phyloP scores from a whole-genome alignment of 2,888 invertebrate species.

The Drosophila basisetae region DNA sequence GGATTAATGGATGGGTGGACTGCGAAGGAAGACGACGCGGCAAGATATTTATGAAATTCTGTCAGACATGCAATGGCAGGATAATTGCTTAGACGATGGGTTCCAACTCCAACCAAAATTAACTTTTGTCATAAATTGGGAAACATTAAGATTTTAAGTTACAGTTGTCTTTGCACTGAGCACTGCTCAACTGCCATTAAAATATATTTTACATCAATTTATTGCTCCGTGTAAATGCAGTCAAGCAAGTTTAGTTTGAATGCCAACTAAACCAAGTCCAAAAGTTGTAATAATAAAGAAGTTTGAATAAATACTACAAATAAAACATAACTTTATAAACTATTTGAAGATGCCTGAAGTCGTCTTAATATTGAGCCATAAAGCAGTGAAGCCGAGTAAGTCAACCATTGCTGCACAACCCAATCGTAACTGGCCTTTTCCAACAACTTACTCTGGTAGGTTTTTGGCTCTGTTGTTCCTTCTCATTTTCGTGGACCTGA shows the following conservation, averaged over 20 bases:
- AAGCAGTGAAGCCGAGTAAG: background rate
- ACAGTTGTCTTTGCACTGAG: background rate
- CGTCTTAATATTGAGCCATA: background rate
- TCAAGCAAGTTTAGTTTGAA: background rate
- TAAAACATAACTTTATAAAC: background rate
- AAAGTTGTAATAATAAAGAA: background rate
- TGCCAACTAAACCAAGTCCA: background rate
- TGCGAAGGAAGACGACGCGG: constrained; percentile 72
- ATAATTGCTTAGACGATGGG: constrained; percentile 28
- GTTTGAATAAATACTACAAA: background rate
- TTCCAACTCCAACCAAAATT: background rate
- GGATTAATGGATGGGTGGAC: constrained; percentile 88
- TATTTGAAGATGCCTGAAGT: background rate
- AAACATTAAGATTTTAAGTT: background rate
- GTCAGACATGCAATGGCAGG: constrained; percentile 42
- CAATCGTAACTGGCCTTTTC: background rate
- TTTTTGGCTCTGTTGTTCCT: constrained; percentile 85
- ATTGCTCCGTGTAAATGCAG: background rate
- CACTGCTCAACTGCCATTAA: background rate
- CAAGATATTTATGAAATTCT: constrained; percentile 57
- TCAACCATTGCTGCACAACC: background rate
- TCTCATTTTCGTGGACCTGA: constrained; percentile 88
- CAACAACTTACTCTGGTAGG: constrained; percentile 81
- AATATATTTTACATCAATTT: background rate
- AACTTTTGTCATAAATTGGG: background rate